These are phyloP conservation scores for Apodemia mormo DNA, from an alignment of 2,888 invertebrate species.

Conservation along the genomic window DNA sequence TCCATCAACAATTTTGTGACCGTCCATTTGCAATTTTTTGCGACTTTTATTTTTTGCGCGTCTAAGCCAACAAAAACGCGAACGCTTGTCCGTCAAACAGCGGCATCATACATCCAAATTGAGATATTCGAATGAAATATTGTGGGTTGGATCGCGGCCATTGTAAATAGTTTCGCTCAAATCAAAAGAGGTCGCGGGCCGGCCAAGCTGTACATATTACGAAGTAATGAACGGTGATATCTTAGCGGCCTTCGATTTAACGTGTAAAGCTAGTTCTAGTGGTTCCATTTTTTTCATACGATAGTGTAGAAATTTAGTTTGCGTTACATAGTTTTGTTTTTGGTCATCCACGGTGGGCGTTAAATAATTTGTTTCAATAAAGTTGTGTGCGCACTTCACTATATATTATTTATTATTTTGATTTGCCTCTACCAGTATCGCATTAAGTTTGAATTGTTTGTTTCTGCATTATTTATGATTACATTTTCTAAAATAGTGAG, in stretches of 20 bases:
- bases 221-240: conserved; percentile 79
- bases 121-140: conserved; percentile 7
- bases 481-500: not conserved
- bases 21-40: too few species aligned
- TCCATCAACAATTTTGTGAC: too few species aligned
- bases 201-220: conserved; percentile 66
- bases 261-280: conserved; percentile 79
- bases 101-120: not conserved
- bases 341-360: conserved; percentile 1
- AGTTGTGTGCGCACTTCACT: not conserved
- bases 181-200: conserved; percentile 44
- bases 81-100: not conserved
- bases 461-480: not conserved
- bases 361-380: not conserved
- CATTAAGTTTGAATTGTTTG: not conserved
- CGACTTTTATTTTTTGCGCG: too few species aligned
- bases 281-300: conserved; percentile 41
- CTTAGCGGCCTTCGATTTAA: conserved; percentile 81
- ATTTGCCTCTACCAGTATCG: not conserved
- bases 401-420: not conserved
- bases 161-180: conserved; percentile 60
- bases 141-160: conserved; percentile 38
- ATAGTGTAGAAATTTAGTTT: conserved; percentile 46
- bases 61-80: too few species aligned
- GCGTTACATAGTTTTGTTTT: conserved; percentile 49